Evolutionary conservation across 2,797 vertebrate genomes (phyloP).

Genomic region (Cynopterus sphinx): DNA sequence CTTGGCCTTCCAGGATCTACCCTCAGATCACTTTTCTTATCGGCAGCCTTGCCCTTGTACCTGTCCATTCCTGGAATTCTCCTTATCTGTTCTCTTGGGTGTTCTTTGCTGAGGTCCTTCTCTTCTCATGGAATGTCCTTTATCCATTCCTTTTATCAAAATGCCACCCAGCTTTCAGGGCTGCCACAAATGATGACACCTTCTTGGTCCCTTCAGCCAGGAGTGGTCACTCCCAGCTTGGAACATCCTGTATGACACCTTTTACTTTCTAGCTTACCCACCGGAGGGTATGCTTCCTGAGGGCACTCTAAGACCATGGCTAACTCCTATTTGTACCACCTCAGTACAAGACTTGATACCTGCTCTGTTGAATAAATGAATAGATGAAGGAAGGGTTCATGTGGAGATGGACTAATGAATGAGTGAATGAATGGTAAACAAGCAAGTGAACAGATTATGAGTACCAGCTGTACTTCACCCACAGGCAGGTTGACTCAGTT

Average conservation of each 20-base stretch:
- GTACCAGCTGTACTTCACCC: neutral
- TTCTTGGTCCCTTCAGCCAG: neutral
- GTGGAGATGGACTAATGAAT: neutral
- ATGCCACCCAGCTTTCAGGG: neutral
- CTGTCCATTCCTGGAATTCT: neutral
- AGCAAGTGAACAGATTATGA: neutral
- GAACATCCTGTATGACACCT: fast-evolving
- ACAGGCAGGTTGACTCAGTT: neutral
- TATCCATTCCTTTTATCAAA: neutral
- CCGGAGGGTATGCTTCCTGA: neutral
- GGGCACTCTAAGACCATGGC: neutral
- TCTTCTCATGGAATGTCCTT: neutral
- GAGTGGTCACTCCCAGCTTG: neutral
- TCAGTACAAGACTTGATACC: neutral
- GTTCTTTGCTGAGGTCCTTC: neutral
- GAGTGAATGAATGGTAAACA: neutral
- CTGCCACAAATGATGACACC: neutral
- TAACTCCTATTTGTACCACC: neutral
- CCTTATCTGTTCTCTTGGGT: fast-evolving
- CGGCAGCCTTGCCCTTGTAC: fast-evolving
- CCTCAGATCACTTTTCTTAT: too few relatives aligned
- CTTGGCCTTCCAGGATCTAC: neutral
- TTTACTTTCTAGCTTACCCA: neutral
- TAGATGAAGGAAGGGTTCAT: neutral
- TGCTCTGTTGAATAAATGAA: neutral